A percentile compares a stretch with the other conserved stretches of the same genome.
Evolutionary conservation across 2,113 vertebrate species (phyloP).

Genomic region (Colistium nudipinnis): DNA sequence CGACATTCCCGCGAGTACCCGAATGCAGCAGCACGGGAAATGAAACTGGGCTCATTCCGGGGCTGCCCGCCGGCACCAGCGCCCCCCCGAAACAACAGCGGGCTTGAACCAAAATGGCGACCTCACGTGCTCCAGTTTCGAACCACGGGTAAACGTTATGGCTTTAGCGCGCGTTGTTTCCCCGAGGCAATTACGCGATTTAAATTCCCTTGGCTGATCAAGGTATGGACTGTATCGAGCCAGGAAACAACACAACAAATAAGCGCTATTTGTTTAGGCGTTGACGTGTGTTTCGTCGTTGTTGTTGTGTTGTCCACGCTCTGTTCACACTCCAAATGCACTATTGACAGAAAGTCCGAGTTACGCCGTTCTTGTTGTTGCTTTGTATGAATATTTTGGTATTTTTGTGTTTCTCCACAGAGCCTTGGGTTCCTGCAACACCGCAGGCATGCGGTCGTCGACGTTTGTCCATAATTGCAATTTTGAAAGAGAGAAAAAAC

Average conservation of each 20-base stretch:
- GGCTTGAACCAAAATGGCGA: constrained; percentile 67
- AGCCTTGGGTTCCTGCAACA: constrained; percentile 11
- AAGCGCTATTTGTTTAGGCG: too few species aligned
- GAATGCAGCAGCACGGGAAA: constrained; percentile 17
- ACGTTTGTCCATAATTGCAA: constrained; percentile 33
- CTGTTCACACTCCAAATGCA: constrained; percentile 53
- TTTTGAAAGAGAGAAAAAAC: too few species aligned
- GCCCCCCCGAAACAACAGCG: too few species aligned
- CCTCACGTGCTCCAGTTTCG: constrained; percentile 14
- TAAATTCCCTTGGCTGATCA: too few species aligned
- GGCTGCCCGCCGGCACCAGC: not conserved
- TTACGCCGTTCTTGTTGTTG: constrained; percentile 43
- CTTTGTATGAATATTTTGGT: constrained; percentile 56
- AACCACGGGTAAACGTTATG: constrained; percentile 6
- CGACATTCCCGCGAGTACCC: not conserved
- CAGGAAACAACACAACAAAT: too few species aligned
- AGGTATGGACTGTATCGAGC: too few species aligned
- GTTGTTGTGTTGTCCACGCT: not conserved
- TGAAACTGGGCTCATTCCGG: not conserved
- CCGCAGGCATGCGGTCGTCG: not conserved
- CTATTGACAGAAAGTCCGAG: constrained; percentile 59
- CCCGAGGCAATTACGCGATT: too few species aligned
- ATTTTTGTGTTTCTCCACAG: constrained; percentile 41
- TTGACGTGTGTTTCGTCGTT: not conserved
- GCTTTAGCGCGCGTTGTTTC: too few species aligned